phyloP scores from a whole-genome alignment of 37 sponge, comb jelly and placozoan species.

The Corticium candelabrum region DNA sequence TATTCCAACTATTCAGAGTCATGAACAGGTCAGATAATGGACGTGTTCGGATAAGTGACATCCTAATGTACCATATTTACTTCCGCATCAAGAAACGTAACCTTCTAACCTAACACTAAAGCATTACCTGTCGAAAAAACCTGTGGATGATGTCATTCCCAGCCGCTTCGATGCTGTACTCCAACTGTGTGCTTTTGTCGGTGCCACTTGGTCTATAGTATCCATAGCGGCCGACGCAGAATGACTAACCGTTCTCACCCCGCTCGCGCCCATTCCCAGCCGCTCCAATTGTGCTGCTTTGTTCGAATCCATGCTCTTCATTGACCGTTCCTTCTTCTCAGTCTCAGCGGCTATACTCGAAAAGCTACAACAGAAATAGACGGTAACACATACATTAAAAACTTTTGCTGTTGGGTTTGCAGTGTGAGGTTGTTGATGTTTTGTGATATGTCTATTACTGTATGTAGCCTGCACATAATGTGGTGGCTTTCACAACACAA shows the following conservation, averaged over 20 bases:
- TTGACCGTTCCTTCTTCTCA: neutral
- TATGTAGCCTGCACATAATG: no score
- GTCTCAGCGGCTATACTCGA: neutral
- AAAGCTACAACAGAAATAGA: neutral
- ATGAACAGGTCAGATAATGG: no score
- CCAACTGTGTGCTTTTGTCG: constrained; percentile 11
- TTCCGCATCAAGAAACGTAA: no score
- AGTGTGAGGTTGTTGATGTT: no score
- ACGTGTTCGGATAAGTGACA: no score
- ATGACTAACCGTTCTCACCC: constrained; percentile 39
- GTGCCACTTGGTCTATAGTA: constrained; percentile 63
- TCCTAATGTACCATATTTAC: no score
- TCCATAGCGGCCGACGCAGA: constrained; percentile 71
- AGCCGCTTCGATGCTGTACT: neutral
- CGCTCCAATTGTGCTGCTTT: constrained; percentile 80
- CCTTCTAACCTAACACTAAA: neutral
- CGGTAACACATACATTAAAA: neutral
- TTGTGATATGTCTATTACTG: no score
- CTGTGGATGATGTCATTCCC: neutral
- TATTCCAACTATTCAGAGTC: no score
- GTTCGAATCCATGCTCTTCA: constrained; percentile 27
- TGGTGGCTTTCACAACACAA: no score
- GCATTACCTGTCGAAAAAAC: neutral
- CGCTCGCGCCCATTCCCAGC: constrained; percentile 81
- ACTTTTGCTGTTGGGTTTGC: no score